A percentile compares a stretch with the other conserved stretches of the same genome.
phyloP scores from a whole-genome alignment of 2,113 vertebrate species.

The Donacobius atricapilla region DNA sequence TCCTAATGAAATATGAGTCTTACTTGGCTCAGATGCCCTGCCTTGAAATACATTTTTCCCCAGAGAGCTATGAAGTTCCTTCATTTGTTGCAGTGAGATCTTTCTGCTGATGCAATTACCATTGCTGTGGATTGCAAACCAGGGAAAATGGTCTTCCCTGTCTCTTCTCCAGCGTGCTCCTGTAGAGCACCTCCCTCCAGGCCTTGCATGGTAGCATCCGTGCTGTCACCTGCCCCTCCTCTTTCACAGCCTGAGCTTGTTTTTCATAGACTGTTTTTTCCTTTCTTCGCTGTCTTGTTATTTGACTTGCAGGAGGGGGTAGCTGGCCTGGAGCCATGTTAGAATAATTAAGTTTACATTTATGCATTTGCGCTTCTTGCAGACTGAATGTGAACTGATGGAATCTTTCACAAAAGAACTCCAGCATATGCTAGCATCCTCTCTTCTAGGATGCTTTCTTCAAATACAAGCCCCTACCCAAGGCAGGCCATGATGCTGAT shows the following conservation, averaged over 20 bases:
- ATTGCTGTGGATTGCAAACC: neutral
- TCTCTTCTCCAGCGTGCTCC: rapidly evolving
- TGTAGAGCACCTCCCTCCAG: neutral
- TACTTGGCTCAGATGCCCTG: neutral
- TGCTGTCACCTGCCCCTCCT: neutral
- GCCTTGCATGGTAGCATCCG: rapidly evolving
- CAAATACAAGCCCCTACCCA: neutral
- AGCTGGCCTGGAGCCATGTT: neutral
- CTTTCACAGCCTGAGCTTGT: neutral
- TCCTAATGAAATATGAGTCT: neutral
- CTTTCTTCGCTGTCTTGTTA: neutral
- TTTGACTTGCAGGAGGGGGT: neutral
- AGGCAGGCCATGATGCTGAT: neutral
- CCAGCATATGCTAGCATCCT: neutral
- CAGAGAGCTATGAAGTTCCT: neutral
- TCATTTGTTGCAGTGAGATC: neutral
- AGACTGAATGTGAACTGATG: neutral
- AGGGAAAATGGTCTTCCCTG: neutral
- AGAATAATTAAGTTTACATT: neutral
- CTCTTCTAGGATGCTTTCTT: neutral
- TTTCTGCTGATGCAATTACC: neutral
- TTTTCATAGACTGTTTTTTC: neutral
- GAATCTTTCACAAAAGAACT: neutral
- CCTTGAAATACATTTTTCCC: neutral
- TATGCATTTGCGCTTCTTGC: neutral